These are phyloP conservation scores for Iselma pallidipennis DNA, from an alignment of 2,888 invertebrate genomes.

Conservation along the genomic window DNA sequence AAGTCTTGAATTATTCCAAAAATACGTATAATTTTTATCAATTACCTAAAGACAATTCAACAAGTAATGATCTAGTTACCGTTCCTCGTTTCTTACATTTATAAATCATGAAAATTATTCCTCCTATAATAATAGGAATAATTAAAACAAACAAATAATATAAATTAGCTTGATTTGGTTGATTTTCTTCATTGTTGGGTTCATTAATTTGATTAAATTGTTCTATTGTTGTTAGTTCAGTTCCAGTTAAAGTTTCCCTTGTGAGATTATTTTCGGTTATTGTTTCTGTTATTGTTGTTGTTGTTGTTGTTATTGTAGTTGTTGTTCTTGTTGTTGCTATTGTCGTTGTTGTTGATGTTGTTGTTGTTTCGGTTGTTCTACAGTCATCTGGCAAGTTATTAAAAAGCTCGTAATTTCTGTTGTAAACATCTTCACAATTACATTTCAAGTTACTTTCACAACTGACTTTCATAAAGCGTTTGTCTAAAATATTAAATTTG, in stretches of 20 bases:
- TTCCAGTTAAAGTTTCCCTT: neutral
- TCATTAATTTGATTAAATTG: neutral
- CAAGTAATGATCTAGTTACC: too few species aligned
- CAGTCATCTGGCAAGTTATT: neutral
- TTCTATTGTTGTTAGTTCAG: neutral
- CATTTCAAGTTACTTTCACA: neutral
- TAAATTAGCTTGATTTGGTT: neutral
- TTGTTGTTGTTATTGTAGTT: neutral
- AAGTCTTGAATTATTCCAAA: too few species aligned
- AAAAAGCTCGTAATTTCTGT: neutral
- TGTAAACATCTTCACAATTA: neutral
- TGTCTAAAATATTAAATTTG: neutral
- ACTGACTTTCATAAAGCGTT: neutral
- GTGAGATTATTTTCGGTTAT: neutral
- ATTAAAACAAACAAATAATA: neutral
- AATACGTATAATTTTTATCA: too few species aligned
- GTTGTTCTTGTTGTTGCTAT: neutral
- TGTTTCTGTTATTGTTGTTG: neutral
- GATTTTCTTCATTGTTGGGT: neutral
- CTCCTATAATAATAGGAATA: neutral
- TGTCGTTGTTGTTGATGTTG: neutral
- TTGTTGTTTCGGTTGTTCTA: neutral
- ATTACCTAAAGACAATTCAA: too few species aligned
- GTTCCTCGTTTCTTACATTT: neutral
- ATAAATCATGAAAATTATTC: neutral